Percentiles rank a stretch among this genome's conserved stretches.
These are phyloP conservation scores for Ichneumoninae sp. DNA, from an alignment of 2,888 invertebrate genomes.

Conservation along the genomic window DNA sequence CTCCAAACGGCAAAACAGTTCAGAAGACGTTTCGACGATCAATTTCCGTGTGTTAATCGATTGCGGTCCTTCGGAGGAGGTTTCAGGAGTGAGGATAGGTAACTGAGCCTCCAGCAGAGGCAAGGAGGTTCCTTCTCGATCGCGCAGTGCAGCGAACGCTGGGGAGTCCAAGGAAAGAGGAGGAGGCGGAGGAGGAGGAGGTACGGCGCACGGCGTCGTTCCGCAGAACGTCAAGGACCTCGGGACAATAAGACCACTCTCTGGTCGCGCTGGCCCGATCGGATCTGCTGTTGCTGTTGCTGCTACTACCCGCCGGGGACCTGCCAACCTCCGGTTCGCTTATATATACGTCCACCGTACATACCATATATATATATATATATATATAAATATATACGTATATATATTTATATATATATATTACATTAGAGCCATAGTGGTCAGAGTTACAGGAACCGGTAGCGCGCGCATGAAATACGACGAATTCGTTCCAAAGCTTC, in stretches of 20 bases:
- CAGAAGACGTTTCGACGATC: constrained; percentile 28
- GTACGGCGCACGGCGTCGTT: constrained; percentile 57
- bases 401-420: constrained; percentile 8
- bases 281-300: constrained; percentile 73
- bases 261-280: constrained; percentile 70
- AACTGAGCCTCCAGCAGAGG: constrained; percentile 33
- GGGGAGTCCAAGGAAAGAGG: constrained; percentile 25
- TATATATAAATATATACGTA: not conserved
- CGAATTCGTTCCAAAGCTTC: constrained; percentile 46
- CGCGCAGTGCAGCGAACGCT: constrained; percentile 36
- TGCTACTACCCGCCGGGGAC: constrained; percentile 69
- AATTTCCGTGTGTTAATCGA: constrained; percentile 56
- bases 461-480: constrained; percentile 55
- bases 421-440: not conserved
- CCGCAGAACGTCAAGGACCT: constrained; percentile 74
- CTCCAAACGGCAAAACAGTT: not conserved
- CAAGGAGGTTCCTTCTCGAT: constrained; percentile 33
- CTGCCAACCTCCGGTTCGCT: constrained; percentile 70
- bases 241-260: constrained; percentile 75
- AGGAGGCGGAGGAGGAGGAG: constrained; percentile 39
- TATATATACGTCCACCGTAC: constrained; percentile 34
- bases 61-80: constrained; percentile 31
- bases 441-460: constrained; percentile 31
- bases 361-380: constrained; percentile 10
- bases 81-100: constrained; percentile 47